These are phyloP conservation scores for Drosophila bocki DNA, from an alignment of 1,140 invertebrate species.

Conservation along the genomic window DNA sequence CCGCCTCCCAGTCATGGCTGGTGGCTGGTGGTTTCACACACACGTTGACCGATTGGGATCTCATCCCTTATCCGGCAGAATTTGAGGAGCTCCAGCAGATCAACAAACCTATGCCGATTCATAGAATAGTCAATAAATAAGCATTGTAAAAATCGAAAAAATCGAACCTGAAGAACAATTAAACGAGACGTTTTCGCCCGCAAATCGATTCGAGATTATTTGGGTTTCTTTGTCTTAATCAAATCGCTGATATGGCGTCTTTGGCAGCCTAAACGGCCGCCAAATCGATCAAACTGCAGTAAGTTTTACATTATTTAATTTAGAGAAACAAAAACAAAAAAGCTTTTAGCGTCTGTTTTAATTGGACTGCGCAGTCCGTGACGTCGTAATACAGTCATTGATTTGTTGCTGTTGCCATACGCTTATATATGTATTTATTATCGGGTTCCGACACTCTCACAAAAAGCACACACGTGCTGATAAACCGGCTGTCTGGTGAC, in stretches of 20 bases:
- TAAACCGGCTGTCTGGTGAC: conserved; percentile 14
- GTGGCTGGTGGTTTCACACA: conserved; percentile 5
- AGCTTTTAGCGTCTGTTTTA: conserved; percentile 12
- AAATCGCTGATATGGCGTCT: conserved; percentile 7
- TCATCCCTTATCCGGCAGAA: background rate
- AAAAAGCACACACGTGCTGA: conserved; percentile 27
- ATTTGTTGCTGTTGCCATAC: conserved; percentile 36
- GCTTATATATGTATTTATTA: conserved; percentile 5
- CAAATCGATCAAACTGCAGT: conserved; percentile 3
- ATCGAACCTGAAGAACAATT: conserved; percentile 21
- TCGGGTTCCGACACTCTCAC: background rate
- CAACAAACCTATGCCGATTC: conserved; percentile 9
- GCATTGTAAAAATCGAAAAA: conserved; percentile 47
- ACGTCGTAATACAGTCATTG: conserved; percentile 28
- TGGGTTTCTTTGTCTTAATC: background rate
- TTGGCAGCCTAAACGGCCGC: conserved; percentile 7
- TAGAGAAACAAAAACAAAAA: background rate
- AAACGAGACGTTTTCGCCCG: conserved; percentile 32
- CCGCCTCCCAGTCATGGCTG: conserved; percentile 14
- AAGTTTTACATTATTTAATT: conserved; percentile 1
- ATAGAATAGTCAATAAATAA: conserved; percentile 33
- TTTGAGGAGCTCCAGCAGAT: conserved; percentile 25
- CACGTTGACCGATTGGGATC: background rate
- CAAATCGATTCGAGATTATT: conserved; percentile 14
- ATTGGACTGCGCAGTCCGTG: conserved; percentile 16